Percentiles rank a stretch among this genome's conserved stretches.
phyloP scores from a whole-genome alignment of 2,888 invertebrate species.

The Hedychridium roseum region DNA sequence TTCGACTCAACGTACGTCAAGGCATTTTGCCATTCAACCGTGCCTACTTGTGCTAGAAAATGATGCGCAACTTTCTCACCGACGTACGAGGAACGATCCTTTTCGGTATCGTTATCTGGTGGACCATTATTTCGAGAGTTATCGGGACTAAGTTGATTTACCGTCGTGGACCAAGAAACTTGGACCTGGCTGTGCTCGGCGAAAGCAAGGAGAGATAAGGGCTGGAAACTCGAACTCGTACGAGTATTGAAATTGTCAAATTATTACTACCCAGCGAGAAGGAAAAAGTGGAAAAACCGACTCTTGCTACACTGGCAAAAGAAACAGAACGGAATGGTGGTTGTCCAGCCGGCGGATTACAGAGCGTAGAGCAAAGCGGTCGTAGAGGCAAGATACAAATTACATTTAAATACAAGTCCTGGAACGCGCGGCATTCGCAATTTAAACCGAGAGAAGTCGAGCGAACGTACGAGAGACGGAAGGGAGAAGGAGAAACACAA shows the following conservation, averaged over 20 bases:
- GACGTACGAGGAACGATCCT: no score
- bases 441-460: conserved; percentile 47
- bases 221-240: neutral
- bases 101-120: conserved; percentile 48
- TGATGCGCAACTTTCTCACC: no score
- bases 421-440: conserved; percentile 62
- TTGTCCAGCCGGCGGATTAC: neutral
- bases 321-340: neutral
- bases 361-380: conserved; percentile 17
- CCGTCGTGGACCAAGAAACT: conserved; percentile 35
- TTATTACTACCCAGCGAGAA: neutral
- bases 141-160: conserved; percentile 46
- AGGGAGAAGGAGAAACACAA: conserved; percentile 11
- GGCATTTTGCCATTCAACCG: no score
- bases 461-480: conserved; percentile 13
- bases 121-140: conserved; percentile 46
- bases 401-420: conserved; percentile 61
- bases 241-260: no score
- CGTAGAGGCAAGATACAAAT: conserved; percentile 56
- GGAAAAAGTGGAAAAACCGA: conserved; percentile 13
- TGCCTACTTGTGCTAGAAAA: no score
- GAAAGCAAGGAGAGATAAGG: neutral
- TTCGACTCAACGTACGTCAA: no score
- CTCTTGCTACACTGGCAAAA: conserved; percentile 13
- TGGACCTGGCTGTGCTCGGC: conserved; percentile 16